phyloP scores from a whole-genome alignment of 2,797 vertebrate genomes.

The Sebastes nivosus region DNA sequence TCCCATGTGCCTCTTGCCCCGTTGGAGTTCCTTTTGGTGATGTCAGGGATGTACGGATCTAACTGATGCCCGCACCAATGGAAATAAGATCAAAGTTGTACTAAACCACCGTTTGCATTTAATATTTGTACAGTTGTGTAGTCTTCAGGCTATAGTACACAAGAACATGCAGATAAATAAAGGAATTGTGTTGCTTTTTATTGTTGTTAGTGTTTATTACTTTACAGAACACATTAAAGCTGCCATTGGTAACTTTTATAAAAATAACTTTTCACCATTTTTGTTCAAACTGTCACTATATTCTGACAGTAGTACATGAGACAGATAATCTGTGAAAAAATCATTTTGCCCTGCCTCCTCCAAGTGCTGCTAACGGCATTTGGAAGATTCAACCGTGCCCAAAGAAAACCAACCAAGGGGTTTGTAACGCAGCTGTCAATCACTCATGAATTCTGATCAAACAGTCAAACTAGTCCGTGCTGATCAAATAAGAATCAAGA shows the following conservation, averaged over 20 bases:
- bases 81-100: neutral
- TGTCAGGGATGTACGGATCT: neutral
- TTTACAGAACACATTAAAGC: neutral
- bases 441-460: neutral
- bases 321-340: too few species aligned
- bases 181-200: neutral
- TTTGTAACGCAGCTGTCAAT: neutral
- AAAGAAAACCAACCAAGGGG: neutral
- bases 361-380: neutral
- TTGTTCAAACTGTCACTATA: neutral
- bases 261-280: neutral
- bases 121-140: neutral
- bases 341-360: neutral
- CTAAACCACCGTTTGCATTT: neutral
- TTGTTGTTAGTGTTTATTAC: neutral
- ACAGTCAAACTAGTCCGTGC: neutral
- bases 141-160: neutral
- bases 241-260: neutral
- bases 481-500: neutral
- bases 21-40: neutral
- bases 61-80: neutral
- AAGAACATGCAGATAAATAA: neutral
- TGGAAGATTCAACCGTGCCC: neutral
- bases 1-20: neutral
- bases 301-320: neutral